phyloP scores from a whole-genome alignment of 2,113 vertebrate genomes.

The Parotia lawesii region DNA sequence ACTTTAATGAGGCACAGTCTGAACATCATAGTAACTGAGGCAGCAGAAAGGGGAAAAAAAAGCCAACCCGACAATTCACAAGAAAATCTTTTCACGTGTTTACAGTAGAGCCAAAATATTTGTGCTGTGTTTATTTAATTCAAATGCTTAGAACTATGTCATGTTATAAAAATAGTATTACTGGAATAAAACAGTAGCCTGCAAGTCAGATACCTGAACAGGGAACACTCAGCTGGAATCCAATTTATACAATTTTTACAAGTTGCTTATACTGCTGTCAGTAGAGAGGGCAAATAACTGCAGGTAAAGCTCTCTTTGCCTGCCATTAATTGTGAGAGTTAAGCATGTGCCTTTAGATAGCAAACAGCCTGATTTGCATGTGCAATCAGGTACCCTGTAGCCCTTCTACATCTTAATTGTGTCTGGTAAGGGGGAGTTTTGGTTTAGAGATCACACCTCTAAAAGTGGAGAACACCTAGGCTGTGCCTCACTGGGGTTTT shows the following conservation, averaged over 20 bases:
- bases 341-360: neutral
- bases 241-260: neutral
- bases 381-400: neutral
- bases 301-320: neutral
- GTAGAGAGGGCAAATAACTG: neutral
- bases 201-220: neutral
- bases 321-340: neutral
- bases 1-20: constrained; percentile 29
- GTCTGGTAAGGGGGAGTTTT: neutral
- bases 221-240: neutral
- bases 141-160: neutral
- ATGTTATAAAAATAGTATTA: neutral
- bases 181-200: neutral
- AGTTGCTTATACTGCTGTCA: neutral
- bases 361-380: neutral
- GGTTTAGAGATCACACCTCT: neutral
- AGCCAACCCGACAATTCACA: neutral
- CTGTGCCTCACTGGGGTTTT: neutral
- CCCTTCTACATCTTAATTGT: neutral
- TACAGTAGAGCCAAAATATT: neutral
- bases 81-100: neutral
- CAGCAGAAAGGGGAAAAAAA: neutral
- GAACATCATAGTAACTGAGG: neutral
- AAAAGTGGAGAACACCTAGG: neutral
- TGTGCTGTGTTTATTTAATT: constrained; percentile 28